Evolutionary conservation across 2,797 vertebrate genomes (phyloP), one percentile per base, ranked within the genome.

Genomic region (Phrynocephalus guinanensis): DNA sequence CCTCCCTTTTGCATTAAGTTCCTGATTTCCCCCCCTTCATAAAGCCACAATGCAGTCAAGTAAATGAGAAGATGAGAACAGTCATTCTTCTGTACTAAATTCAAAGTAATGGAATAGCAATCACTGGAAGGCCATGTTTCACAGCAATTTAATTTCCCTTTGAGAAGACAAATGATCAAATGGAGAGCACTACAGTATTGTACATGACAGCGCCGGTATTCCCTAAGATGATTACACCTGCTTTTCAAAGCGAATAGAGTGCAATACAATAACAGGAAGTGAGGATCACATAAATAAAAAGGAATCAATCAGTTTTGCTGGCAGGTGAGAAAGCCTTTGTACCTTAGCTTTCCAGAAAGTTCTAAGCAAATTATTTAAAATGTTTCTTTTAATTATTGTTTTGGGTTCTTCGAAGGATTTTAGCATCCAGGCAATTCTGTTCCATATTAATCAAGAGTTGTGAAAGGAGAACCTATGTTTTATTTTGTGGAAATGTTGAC

Each of bases 81-180:
- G 24, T 86, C 6, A 26, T 63, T 79, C 86, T 88, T 88, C 85
- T 81, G 13, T 84, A 81, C 83, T 52, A 91, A 83, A 28, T 89
- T 70, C 30, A 87, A 79, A 85, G 16, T 13, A 83, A 92, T 87
- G 2, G 48, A 86, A 88, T 84, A 75, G 80, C 89, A 82, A 79
- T 84, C 15, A 0, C 85, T 87, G 77, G 79, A 91, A 77, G 11
- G 38, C 72, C 8, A 90, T 82, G 83, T 77, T 90, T 60, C 88
- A 48, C 82, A 30, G 67, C 81, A 80, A 81, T 77, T 83, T 93
- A 10, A 87, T 82, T 92, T 90, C 28, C 13, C 75, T 86, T 92
- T 92, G 90, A 78, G 26, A 90, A 89, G 83, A 92, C 26, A 20
- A 70, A 80, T 88, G 44, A 85, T 88, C 76, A 82, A 73, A 81